Base-by-base conservation (phyloP, 2,888 invertebrate genomes). In the Ochropacha duplaris region DNA sequence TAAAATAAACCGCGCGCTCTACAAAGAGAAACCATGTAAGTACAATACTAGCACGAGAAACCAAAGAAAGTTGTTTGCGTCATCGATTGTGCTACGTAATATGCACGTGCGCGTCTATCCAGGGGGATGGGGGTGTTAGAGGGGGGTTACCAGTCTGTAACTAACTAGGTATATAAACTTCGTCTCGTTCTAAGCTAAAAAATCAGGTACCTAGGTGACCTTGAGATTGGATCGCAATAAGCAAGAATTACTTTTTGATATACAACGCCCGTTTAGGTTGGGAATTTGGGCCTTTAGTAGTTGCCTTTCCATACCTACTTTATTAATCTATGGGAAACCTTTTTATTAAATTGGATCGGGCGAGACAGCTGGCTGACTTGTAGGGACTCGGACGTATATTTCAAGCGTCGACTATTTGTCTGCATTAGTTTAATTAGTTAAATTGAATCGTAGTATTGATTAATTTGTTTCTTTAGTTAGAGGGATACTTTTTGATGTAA, bases 311-410 rank as follows among this genome's bases (percentile, higher is more conserved):
- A n/a, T 4, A 19, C 19, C 19, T 50, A 52, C 19, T 12, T 31
- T 16, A 51, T 5, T 75, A 78, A 81, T 83, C 81, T 83, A 87
- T 83, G 80, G 84, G 90, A 92, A 92, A 90, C 92, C 92, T 91
- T 92, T 92, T 92, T 90, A 92, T 88, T 87, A 88, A 87, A 92
- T 91, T 90, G 86, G 76, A 69, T 78, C 69, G 76, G 19, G 69
- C 72, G 73, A 65, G 77, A 76, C 90, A 88, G 87, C 87, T 87
- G 90, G 81, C 70, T 62, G 74, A 81, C 83, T 92, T 90, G 87
- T 92, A 90, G 76, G 90, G 91, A 83, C 84, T 86, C 87, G 77
- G 83, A 87, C 84, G 83, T 81, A 84, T 84, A 84, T 87, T 88
- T 86, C 87, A 44, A 83, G 74, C 74, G 57, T 65, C 72, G 68